These are phyloP conservation scores for Pammene aurita DNA, from an alignment of 2,888 invertebrate species.

Conservation along the genomic window DNA sequence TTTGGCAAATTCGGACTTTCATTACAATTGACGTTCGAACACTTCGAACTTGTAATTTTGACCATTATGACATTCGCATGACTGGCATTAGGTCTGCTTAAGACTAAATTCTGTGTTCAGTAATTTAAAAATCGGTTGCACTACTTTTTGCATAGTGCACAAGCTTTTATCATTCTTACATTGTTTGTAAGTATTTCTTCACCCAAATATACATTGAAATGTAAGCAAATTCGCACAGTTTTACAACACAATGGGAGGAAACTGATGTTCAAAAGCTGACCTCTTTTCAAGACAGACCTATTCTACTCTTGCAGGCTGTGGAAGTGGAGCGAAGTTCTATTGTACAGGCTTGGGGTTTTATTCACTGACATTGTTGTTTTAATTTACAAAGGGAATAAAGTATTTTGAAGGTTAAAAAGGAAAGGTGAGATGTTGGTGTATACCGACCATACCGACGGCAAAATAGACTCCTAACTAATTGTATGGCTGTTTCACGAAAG, in stretches of 20 bases:
- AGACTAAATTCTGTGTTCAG: too few relatives aligned
- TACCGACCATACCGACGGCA: too few relatives aligned
- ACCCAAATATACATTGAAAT: slow-evolving; percentile 10
- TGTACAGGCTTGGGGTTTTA: slow-evolving; percentile 3
- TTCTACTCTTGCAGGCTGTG: slow-evolving; percentile 13
- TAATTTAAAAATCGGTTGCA: too few relatives aligned
- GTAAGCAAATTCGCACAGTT: slow-evolving; percentile 20
- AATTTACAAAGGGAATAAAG: slow-evolving; percentile 17
- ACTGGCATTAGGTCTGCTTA: too few relatives aligned
- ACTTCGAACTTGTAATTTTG: too few relatives aligned
- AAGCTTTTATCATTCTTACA: neutral
- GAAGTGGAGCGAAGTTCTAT: slow-evolving; percentile 21
- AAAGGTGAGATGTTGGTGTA: neutral
- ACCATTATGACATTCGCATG: too few relatives aligned
- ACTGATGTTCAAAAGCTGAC: slow-evolving; percentile 22
- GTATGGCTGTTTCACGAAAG: too few relatives aligned
- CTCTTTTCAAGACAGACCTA: slow-evolving; percentile 20
- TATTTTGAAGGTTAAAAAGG: neutral
- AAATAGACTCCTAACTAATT: too few relatives aligned
- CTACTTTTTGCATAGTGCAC: too few relatives aligned
- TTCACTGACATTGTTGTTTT: slow-evolving; percentile 22
- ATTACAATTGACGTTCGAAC: too few relatives aligned
- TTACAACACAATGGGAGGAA: slow-evolving; percentile 19
- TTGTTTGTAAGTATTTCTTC: neutral
- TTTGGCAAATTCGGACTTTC: too few relatives aligned